Conservation (phyloP, 2,888 invertebrate species). For the Plusia festucae region DNA sequence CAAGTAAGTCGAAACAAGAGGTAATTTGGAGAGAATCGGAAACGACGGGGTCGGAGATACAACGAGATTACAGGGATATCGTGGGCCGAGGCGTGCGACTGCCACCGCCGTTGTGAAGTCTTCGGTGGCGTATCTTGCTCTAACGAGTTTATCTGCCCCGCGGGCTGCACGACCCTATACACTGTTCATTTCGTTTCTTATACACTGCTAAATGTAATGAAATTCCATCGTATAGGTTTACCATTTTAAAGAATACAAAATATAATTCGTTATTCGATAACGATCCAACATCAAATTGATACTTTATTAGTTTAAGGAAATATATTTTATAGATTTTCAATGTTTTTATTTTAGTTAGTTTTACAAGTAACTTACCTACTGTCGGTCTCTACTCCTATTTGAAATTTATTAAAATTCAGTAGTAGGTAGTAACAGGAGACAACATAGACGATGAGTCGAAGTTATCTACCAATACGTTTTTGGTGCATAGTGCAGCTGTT, state of each 20-base stretch:
- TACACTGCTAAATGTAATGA: constrained; percentile 80
- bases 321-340: too few relatives aligned
- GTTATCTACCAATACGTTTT: too few relatives aligned
- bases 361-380: too few relatives aligned
- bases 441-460: too few relatives aligned
- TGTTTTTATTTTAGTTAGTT: too few relatives aligned
- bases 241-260: constrained; percentile 9
- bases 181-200: constrained; percentile 81
- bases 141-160: constrained; percentile 89
- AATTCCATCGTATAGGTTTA: constrained; percentile 59
- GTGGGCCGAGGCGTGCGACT: constrained; percentile 75
- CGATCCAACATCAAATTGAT: too few relatives aligned
- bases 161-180: constrained; percentile 77
- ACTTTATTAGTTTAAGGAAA: too few relatives aligned
- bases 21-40: constrained; percentile 84
- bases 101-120: constrained; percentile 64
- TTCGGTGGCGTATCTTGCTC: constrained; percentile 79
- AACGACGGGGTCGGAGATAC: constrained; percentile 81
- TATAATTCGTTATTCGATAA: neutral
- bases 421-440: too few relatives aligned
- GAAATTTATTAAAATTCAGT: too few relatives aligned
- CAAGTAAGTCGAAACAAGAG: constrained; percentile 76
- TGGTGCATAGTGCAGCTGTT: too few relatives aligned
- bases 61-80: constrained; percentile 86
- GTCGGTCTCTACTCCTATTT: too few relatives aligned